Evolutionary conservation across 2,797 vertebrate genomes (phyloP).

Genomic region (Trachops cirrhosus): DNA sequence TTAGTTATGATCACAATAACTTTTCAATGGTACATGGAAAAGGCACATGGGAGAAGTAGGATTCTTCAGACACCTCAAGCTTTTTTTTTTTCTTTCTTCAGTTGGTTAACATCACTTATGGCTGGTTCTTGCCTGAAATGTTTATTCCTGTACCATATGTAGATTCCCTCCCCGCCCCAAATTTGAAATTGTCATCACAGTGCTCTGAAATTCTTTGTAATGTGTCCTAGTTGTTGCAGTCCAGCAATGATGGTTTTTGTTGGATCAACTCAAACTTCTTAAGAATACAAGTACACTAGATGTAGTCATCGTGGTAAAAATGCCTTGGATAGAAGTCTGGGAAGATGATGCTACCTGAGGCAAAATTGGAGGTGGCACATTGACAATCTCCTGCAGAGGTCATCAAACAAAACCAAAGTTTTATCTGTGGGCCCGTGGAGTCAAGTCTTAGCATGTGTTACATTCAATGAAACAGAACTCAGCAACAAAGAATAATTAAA

Average conservation of each 20-base stretch:
- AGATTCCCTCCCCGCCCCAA: background rate
- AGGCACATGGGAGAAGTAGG: background rate
- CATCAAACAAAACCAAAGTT: background rate
- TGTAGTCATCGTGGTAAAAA: background rate
- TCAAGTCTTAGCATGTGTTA: background rate
- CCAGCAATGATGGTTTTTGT: background rate
- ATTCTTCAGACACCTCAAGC: background rate
- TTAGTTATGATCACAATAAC: background rate
- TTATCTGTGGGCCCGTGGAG: background rate
- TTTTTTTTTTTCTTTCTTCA: background rate
- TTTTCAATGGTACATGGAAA: constrained; percentile 10
- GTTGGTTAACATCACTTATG: background rate
- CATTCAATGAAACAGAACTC: background rate
- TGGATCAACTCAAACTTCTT: background rate
- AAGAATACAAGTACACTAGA: background rate
- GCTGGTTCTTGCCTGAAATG: background rate
- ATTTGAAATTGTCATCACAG: background rate
- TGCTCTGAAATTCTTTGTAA: background rate
- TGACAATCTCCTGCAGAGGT: background rate
- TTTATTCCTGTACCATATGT: background rate
- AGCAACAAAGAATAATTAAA: background rate
- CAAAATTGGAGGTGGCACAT: background rate
- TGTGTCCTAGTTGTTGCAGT: background rate
- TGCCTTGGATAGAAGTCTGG: background rate
- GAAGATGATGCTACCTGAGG: background rate